Conservation (phyloP, 2,113 vertebrate species). For the Tamias sibiricus region DNA sequence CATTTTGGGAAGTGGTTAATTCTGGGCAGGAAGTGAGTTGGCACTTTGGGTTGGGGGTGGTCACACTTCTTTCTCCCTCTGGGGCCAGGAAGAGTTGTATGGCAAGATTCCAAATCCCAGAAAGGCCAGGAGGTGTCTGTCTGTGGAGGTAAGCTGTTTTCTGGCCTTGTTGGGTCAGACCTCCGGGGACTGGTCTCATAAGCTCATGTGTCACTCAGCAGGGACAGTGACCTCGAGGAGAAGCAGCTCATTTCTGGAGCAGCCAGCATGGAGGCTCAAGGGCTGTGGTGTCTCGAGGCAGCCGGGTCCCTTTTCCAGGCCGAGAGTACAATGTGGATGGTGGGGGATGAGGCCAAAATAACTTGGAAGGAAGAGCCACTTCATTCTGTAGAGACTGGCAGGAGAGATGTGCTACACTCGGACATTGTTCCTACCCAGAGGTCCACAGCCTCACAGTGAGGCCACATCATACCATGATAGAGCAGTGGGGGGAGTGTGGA, state of each 20-base stretch:
- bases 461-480: too few species aligned
- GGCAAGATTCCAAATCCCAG: background rate
- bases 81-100: background rate
- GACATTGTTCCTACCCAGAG: background rate
- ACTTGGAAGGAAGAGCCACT: background rate
- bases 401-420: background rate
- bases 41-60: constrained; percentile 40
- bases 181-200: background rate
- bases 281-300: background rate
- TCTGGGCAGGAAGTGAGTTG: constrained; percentile 75
- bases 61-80: constrained; percentile 48
- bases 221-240: background rate
- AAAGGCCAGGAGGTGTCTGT: background rate
- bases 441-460: background rate
- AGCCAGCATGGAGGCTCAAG: background rate
- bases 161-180: background rate
- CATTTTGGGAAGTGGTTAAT: constrained; percentile 68
- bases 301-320: background rate
- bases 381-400: background rate
- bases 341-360: background rate
- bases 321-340: background rate
- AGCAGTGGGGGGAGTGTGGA: too few species aligned
- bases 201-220: background rate
- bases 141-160: background rate
- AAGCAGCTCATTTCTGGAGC: background rate